phyloP scores from a whole-genome alignment of 1,140 invertebrate genomes.

The Dreissena polymorpha region DNA sequence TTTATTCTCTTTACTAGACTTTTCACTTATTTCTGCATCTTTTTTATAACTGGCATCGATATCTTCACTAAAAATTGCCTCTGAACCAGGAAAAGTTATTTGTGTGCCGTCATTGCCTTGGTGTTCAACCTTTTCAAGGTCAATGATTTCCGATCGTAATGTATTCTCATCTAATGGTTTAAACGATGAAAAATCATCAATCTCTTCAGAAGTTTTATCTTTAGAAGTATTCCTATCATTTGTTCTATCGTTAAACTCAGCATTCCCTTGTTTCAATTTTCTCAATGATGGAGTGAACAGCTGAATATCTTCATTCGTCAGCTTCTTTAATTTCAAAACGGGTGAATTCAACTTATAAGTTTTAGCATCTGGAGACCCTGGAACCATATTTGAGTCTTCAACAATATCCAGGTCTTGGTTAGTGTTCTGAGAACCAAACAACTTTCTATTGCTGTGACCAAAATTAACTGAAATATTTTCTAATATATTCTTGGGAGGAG shows the following conservation, averaged over 20 bases:
- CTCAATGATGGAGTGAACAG: conserved; percentile 58
- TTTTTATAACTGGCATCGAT: no score
- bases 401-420: conserved; percentile 21
- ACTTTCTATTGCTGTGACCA: conserved; percentile 56
- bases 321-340: conserved; percentile 66
- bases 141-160: no score
- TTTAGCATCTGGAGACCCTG: conserved; percentile 56
- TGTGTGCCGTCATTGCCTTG: no score
- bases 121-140: no score
- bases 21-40: no score
- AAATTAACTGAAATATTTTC: conserved; percentile 20
- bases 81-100: no score
- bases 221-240: no score
- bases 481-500: conserved; percentile 59
- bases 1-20: no score
- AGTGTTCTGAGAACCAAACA: conserved; percentile 50
- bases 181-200: conserved; percentile 68
- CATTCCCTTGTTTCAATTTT: no score
- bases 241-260: no score
- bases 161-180: conserved; percentile 51
- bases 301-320: conserved; percentile 66
- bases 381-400: conserved; percentile 64
- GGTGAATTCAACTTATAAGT: conserved; percentile 54
- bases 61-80: no score
- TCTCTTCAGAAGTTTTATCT: conserved; percentile 47